A percentile compares a stretch with the other conserved stretches of the same genome.
phyloP scores from a whole-genome alignment of 1,140 invertebrate species.

The Drosophila nebulosa region DNA sequence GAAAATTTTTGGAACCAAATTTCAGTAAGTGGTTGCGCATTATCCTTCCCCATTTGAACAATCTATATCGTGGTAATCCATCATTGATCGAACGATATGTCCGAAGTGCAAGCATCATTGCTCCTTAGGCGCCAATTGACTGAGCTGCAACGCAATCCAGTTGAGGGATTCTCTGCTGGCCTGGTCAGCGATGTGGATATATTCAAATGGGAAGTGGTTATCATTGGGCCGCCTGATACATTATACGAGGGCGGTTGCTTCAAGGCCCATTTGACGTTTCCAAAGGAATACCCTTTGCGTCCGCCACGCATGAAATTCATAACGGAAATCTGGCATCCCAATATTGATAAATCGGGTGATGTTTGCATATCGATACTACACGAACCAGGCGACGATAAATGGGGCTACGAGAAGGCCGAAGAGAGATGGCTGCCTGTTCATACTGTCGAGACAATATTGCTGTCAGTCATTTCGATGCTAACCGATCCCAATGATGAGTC shows the following conservation, averaged over 20 bases:
- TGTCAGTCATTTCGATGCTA: slow-evolving; percentile 99
- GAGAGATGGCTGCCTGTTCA: slow-evolving; percentile 99
- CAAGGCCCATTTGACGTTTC: slow-evolving; percentile 96
- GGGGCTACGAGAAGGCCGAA: slow-evolving; percentile 95
- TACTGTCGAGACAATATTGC: slow-evolving; percentile 99
- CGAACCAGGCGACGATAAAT: slow-evolving; percentile 99
- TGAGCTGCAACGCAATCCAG: slow-evolving; percentile 97
- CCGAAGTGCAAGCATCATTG: slow-evolving; percentile 96
- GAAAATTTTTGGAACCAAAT: slow-evolving; percentile 56
- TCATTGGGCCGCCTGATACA: slow-evolving; percentile 98
- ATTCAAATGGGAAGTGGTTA: slow-evolving; percentile 99
- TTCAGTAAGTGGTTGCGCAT: slow-evolving; percentile 47
- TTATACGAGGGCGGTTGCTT: slow-evolving; percentile 99
- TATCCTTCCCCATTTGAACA: background rate
- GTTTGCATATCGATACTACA: slow-evolving; percentile 99
- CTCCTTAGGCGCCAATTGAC: slow-evolving; percentile 96
- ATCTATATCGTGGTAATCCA: background rate
- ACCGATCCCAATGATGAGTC: slow-evolving; percentile 99
- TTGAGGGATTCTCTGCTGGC: slow-evolving; percentile 93
- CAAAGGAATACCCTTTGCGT: slow-evolving; percentile 98
- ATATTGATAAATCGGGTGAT: slow-evolving; percentile 97
- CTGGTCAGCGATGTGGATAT: slow-evolving; percentile 97
- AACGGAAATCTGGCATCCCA: slow-evolving; percentile 99
- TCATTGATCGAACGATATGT: slow-evolving; percentile 83
- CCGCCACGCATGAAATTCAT: slow-evolving; percentile 99